phyloP scores from a whole-genome alignment of 37 sponge, comb jelly and placozoan species.

The Hexactinellida sp. region DNA sequence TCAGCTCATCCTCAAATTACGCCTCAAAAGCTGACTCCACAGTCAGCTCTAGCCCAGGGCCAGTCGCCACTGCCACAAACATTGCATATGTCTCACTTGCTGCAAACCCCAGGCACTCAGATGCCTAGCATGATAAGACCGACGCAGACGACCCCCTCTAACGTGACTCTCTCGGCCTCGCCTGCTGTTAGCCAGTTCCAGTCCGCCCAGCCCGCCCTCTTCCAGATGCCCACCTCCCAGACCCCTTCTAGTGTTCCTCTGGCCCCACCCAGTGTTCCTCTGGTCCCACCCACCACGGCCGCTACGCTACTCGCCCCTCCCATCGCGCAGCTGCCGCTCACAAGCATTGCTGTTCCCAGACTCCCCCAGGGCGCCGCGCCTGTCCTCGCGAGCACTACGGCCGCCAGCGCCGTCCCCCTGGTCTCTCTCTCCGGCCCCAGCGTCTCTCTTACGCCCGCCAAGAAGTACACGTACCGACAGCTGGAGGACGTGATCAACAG shows the following conservation, averaged over 20 bases:
- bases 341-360: background rate
- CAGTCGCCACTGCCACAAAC: background rate
- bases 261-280: background rate
- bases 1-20: background rate
- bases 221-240: background rate
- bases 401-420: background rate
- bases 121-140: background rate
- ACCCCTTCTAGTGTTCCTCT: background rate
- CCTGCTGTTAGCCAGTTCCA: background rate
- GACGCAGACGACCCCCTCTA: background rate
- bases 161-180: background rate
- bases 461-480: constrained; percentile 75
- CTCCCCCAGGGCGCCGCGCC: background rate
- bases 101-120: background rate
- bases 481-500: constrained; percentile 78
- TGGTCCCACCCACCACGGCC: background rate
- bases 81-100: background rate
- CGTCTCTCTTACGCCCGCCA: background rate
- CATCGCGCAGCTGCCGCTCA: background rate
- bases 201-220: background rate
- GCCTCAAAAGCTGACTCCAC: background rate
- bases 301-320: background rate
- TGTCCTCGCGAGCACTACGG: background rate
- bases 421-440: background rate
- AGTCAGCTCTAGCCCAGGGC: background rate